Evolutionary conservation across 2,113 vertebrate species (phyloP).

Genomic region (Chionodraco myersi): DNA sequence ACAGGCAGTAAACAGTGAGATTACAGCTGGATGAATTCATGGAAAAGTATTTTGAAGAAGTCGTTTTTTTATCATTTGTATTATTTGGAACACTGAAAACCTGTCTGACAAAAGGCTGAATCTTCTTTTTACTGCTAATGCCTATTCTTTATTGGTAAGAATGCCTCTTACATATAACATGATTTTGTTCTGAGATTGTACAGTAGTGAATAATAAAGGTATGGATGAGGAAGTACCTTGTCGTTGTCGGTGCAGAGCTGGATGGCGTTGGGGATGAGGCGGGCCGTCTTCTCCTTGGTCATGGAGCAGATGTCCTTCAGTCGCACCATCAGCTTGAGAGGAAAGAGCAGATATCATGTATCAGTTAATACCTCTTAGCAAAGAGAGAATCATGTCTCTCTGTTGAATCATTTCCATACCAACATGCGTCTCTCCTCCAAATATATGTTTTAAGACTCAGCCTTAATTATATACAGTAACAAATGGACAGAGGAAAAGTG

Average conservation of each 20-base stretch:
- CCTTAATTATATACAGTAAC: too few relatives aligned
- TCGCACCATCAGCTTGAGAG: neutral
- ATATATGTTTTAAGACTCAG: too few relatives aligned
- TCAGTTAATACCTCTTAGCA: neutral
- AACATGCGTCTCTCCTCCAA: neutral
- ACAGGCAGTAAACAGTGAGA: neutral
- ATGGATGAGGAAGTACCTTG: neutral
- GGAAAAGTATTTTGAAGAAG: neutral
- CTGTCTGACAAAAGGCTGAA: neutral
- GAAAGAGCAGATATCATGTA: neutral
- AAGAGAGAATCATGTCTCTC: too few relatives aligned
- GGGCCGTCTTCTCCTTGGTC: conserved; percentile 9
- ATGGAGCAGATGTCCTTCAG: conserved; percentile 10
- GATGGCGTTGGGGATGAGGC: conserved; percentile 2
- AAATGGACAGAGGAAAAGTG: too few relatives aligned
- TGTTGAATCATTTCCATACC: too few relatives aligned
- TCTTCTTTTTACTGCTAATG: neutral
- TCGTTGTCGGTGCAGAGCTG: conserved; percentile 12
- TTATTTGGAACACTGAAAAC: neutral
- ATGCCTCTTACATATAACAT: too few relatives aligned
- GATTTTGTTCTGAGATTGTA: neutral
- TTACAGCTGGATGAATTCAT: neutral
- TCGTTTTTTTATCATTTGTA: too few relatives aligned
- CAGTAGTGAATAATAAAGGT: neutral
- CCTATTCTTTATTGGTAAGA: too few relatives aligned